These are phyloP conservation scores for Meiosimyza platycephala DNA, from an alignment of 2,888 invertebrate genomes.

Conservation along the genomic window DNA sequence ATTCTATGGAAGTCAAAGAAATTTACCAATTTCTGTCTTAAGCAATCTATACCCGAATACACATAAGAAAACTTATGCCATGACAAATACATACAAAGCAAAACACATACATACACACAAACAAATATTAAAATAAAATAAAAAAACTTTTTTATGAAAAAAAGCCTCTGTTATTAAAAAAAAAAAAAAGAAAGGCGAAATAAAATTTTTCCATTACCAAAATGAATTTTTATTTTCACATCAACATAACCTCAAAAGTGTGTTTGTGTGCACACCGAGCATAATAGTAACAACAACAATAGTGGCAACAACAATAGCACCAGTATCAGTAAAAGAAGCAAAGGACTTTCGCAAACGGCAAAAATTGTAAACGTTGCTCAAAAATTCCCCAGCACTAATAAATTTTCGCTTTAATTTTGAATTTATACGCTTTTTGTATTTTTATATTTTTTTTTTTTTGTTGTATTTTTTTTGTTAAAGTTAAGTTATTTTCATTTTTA, in stretches of 20 bases:
- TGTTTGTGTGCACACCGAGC: neutral
- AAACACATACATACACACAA: no score
- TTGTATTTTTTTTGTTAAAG: neutral
- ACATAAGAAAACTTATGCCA: no score
- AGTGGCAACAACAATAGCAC: slow-evolving; percentile 1
- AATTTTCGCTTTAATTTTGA: slow-evolving; percentile 28
- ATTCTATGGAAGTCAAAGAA: no score
- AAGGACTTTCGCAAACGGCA: neutral
- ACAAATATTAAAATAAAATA: no score
- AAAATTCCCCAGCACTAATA: slow-evolving; percentile 1
- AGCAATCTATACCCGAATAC: no score
- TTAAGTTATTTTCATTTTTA: neutral
- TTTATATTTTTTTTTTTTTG: neutral
- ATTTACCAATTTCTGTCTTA: no score
- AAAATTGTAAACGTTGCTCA: neutral
- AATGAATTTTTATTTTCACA: slow-evolving; percentile 33
- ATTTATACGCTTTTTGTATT: slow-evolving; percentile 16
- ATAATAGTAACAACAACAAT: neutral
- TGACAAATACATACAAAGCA: no score
- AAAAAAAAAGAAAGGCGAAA: neutral
- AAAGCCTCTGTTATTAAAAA: neutral
- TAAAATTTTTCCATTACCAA: slow-evolving; percentile 32
- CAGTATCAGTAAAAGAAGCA: neutral
- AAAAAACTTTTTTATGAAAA: neutral
- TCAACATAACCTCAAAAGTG: slow-evolving; percentile 25